Evolutionary conservation across 2,888 invertebrate genomes (phyloP), one percentile per base, ranked within the genome.

Genomic region (Cataglyphis livida): DNA sequence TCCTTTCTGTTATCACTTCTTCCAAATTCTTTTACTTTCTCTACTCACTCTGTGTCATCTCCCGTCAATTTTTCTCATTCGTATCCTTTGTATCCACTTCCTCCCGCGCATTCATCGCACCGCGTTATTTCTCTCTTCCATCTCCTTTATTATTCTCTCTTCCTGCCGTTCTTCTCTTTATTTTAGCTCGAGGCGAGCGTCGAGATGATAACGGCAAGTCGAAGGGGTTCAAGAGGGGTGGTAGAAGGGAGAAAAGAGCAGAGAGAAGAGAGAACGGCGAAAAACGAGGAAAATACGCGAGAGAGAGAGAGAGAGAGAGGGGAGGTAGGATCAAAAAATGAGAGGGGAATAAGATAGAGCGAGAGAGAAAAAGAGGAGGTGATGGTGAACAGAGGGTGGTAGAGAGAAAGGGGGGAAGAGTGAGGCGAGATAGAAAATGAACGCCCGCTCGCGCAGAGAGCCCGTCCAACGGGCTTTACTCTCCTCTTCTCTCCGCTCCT

Each of bases 121-220:
- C 44, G 66, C 75, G 61, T 71, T 62, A 75, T 74, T 64, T 61
- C 66, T n/a, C 62, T 59, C 62, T 54, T 75, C 62, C 51, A 68
- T 54, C 64, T 78, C 48, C 68, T 82, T 71, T 70, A 73, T 70
- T 81, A 41, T 71, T 51, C 66, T 61, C 75, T 74, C 62, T 73
- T 71, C 68, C 75, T 70, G 41, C 44, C 83, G 61, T 76, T 54
- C 28, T 62, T 62, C 66, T 73, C 82, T 93, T 92, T 92, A 92
- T 93, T 92, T 93, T 92, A 91, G 92, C 91, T 91, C 86, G 91
- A 89, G 91, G 92, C 91, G 88, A 91, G 91, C 89, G 89, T 83
- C 88, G 89, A 85, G 88, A 89, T 87, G 85, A 85, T 85, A 86
- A 84, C 87, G 85, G 82, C 71, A 84, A 79, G 82, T 59, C 73